Base-by-base conservation (phyloP, 1,140 invertebrate species). In the Cydia amplana region DNA sequence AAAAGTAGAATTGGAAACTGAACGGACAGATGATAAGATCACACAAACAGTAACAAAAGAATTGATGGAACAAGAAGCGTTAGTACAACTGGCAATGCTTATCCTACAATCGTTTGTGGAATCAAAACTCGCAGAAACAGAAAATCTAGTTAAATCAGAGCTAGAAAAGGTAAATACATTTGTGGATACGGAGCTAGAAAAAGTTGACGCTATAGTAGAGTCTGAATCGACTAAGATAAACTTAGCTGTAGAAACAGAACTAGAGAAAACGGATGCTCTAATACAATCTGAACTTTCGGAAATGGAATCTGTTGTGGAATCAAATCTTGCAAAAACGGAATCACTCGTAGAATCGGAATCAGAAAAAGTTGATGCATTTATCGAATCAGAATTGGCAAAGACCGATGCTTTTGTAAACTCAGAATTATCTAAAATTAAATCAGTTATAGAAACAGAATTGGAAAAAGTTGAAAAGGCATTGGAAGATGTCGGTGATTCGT, bases 101-200 rank as follows among this genome's bases (percentile, higher is more conserved):
- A 60, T 60, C 16, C 18, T 60, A n/a, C 55, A 60, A 60, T 20
- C 55, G 55, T 60, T 60, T 60, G 55, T 60, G 6, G 55, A 60
- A 60, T 60, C 55, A 20, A 60, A 60, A 20, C 55, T 60, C 7
- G 55, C 55, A 20, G n/a, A 60, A 60, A 20, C 55, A 60, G 55
- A 18, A 10, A 10, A 16, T 20, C 1, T 20, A 60, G 55, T 60
- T 7, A 60, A 60, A 60, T 23, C 18, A 23, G 55, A 60, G n/a
- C 7, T 60, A 10, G 55, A 60, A 20, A 60, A 60, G 7, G 55
- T 60, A 20, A 60, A 60, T 23, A 10, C 55, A 23, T 60, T 60
- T 60, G 20, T 60, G 18, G 20, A 60, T 20, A 23, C 18, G 12
- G 55, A 60, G 20, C 20, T 60, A 23, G 7, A 60, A 60, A 60